Percentiles rank a stretch among this genome's conserved stretches.
These are phyloP conservation scores for Xiphorhynchus erythropygius DNA, from an alignment of 2,797 vertebrate genomes.

Conservation along the genomic window DNA sequence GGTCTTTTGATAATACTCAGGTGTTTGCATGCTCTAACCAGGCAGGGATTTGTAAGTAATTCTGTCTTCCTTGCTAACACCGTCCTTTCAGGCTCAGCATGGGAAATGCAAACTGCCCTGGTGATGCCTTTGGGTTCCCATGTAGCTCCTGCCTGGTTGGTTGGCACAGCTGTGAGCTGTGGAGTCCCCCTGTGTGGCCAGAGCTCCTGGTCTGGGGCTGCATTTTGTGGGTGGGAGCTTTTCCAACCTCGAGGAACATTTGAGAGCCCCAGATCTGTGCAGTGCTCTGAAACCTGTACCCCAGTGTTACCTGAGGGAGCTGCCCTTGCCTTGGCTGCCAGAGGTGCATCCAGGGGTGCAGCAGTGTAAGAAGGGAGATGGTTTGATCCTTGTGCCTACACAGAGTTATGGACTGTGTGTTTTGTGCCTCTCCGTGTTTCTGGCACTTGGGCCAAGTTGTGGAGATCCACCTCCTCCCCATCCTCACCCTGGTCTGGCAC, in stretches of 20 bases:
- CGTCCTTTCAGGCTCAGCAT: not conserved
- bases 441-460: not conserved
- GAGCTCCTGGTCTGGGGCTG: not conserved
- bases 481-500: not conserved
- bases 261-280: not conserved
- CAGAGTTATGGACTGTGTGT: not conserved
- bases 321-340: not conserved
- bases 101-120: not conserved
- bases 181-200: not conserved
- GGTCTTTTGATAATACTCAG: not conserved
- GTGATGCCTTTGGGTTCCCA: not conserved
- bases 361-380: not conserved
- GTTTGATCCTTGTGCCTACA: not conserved
- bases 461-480: not conserved
- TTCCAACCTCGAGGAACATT: fast-evolving
- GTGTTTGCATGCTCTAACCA: not conserved
- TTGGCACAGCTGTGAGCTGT: not conserved
- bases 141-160: not conserved
- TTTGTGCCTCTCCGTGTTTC: not conserved
- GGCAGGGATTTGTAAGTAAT: not conserved
- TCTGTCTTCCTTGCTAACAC: not conserved
- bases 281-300: not conserved
- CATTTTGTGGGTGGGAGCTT: not conserved
- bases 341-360: not conserved
- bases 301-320: not conserved